A percentile compares a stretch with the other conserved stretches of the same genome.
Evolutionary conservation across 2,113 vertebrate species (phyloP).

Genomic region (Tupaia chinensis): DNA sequence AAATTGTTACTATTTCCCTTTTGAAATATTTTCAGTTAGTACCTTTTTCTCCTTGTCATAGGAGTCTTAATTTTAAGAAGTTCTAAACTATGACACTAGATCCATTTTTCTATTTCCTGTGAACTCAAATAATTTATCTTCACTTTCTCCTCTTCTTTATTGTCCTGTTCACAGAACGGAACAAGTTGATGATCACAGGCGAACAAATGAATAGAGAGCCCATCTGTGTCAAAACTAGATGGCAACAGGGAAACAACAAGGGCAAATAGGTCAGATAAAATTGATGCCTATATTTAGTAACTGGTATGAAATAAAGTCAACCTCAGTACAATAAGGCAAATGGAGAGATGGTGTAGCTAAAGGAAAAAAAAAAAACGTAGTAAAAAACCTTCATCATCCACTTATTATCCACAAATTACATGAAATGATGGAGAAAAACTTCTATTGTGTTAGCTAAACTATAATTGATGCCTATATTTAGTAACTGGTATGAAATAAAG

Average conservation of each 20-base stretch:
- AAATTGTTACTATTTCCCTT: background rate
- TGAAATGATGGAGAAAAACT: background rate
- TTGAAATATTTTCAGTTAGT: background rate
- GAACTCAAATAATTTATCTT: background rate
- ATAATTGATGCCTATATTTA: background rate
- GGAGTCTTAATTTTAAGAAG: background rate
- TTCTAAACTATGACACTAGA: background rate
- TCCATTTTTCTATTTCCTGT: background rate
- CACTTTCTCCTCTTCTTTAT: background rate
- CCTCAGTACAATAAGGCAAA: background rate
- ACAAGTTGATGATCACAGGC: background rate
- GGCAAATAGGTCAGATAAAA: background rate
- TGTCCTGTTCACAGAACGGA: background rate
- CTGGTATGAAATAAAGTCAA: background rate
- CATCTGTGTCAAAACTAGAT: background rate
- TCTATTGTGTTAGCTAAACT: background rate
- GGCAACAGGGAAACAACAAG: background rate
- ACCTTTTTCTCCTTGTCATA: background rate
- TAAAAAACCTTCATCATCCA: background rate
- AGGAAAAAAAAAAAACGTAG: background rate
- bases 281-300: background rate
- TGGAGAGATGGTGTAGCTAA: background rate
- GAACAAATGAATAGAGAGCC: background rate
- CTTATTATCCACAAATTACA: background rate
- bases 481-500: background rate